These are phyloP conservation scores for Apostichopus japonicus DNA, from an alignment of 35 echinoderm and acorn worm genomes.

Conservation along the genomic window DNA sequence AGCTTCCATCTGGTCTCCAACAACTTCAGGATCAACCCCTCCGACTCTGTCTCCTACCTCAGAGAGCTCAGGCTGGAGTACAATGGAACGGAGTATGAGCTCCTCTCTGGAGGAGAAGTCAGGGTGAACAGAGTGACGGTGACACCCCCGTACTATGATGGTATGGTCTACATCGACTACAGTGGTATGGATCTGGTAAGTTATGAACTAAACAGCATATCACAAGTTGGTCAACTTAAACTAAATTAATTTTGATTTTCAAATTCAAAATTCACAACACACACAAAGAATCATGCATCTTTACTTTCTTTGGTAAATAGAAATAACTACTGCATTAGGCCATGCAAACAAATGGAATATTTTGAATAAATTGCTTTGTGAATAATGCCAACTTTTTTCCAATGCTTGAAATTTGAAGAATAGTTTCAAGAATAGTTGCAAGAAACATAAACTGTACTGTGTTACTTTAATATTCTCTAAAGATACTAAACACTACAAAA, in stretches of 20 bases:
- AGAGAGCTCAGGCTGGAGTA: conserved; percentile 56
- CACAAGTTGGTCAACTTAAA: too few relatives aligned
- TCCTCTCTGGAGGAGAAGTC: conserved; percentile 58
- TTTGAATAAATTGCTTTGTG: neutral
- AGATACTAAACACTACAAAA: neutral
- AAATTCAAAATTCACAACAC: neutral
- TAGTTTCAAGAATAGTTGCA: too few relatives aligned
- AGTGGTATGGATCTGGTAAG: conserved; percentile 74
- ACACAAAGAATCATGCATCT: neutral
- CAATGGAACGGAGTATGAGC: conserved; percentile 43
- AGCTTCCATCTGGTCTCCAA: conserved; percentile 55
- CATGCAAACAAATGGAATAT: neutral
- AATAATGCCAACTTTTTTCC: neutral
- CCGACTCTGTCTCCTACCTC: conserved; percentile 41
- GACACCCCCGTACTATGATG: conserved; percentile 49
- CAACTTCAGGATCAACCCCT: conserved; percentile 55
- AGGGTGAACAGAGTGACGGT: conserved; percentile 63
- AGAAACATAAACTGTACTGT: too few relatives aligned
- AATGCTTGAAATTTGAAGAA: neutral
- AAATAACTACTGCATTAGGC: too few relatives aligned
- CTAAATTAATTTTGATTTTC: neutral
- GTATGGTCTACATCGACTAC: conserved; percentile 59
- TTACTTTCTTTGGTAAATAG: neutral
- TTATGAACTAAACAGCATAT: neutral
- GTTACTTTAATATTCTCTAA: too few relatives aligned